Evolutionary conservation across 2,797 vertebrate genomes (phyloP), one percentile per base, ranked within the genome.

Genomic region (Holocentrus rufus): DNA sequence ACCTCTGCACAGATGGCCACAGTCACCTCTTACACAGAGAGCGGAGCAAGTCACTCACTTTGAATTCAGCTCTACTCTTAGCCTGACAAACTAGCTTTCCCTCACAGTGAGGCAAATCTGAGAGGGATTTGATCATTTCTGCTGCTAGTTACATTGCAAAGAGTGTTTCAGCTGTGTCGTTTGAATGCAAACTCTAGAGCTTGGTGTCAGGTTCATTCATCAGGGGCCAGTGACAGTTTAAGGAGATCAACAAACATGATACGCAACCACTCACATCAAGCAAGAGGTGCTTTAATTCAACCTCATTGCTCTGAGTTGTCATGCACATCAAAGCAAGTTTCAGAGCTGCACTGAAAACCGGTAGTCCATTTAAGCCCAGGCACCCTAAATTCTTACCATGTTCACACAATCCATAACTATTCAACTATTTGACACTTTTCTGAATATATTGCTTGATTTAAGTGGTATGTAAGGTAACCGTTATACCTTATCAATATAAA

Each of bases 11-110:
- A 7, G 22, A n/a, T 2, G 0, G 7, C 17, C 27, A 55, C 55
- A 81, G 27, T 52, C 61, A 72, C 34, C 30, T 67, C 66, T 14
- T 5, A 79, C 52, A 53, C 61, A 18, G 31, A n/a, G 5, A 42
- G 62, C 7, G n/a, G 7, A 1, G 69, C 36, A 72, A 8, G 1
- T 66, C 14, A 66, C 25, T 68, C 17, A 62, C 60, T 70, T 53
- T 20, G 7, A 62, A 59, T 34, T 4, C 14, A 52, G 47, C 55
- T 52, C 36, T 13, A 39, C 9, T 11, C 36, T 11, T 13, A 39
- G 11, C 36, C 36, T 39, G 36, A 39, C 36, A 39, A 39, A 39
- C 36, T 39, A 39, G 11, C 36, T 39, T 39, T 39, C 2, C 50
- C 11, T 36, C 42, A 20, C 17, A 36, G 9, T 44, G 8, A 57